phyloP scores from a whole-genome alignment of 2,797 vertebrate species.

The Otus scops region DNA sequence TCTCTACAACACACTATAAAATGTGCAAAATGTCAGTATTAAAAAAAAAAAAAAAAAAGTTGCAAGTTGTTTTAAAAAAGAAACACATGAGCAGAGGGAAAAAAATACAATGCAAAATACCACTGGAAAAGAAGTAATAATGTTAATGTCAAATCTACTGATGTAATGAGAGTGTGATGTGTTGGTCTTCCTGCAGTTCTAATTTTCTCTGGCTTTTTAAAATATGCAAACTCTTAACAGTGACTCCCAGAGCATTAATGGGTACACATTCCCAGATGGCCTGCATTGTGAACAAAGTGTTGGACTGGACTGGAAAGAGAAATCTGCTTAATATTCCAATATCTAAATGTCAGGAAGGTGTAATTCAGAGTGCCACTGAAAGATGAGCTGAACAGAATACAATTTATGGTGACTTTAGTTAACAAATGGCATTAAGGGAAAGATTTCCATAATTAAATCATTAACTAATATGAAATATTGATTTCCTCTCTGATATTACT shows the following conservation, averaged over 20 bases:
- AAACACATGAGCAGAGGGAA: neutral
- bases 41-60: neutral
- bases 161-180: neutral
- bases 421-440: constrained; percentile 59
- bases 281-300: neutral
- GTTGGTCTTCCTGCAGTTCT: neutral
- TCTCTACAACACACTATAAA: neutral
- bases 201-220: constrained; percentile 45
- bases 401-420: constrained; percentile 38
- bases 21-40: neutral
- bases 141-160: neutral
- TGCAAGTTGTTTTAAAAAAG: neutral
- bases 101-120: neutral
- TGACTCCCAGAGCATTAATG: constrained; percentile 10
- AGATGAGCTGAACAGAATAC: neutral
- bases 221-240: constrained; percentile 1
- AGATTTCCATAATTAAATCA: constrained; percentile 44
- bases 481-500: constrained; percentile 41
- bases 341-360: constrained; percentile 34
- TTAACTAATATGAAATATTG: constrained; percentile 65
- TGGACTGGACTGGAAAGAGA: constrained; percentile 13
- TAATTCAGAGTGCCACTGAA: constrained; percentile 22
- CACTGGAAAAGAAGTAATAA: neutral
- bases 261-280: neutral
- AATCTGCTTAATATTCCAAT: constrained; percentile 51